Evolutionary conservation across 2,113 vertebrate species (phyloP).

Genomic region (Elaphurus davidianus): DNA sequence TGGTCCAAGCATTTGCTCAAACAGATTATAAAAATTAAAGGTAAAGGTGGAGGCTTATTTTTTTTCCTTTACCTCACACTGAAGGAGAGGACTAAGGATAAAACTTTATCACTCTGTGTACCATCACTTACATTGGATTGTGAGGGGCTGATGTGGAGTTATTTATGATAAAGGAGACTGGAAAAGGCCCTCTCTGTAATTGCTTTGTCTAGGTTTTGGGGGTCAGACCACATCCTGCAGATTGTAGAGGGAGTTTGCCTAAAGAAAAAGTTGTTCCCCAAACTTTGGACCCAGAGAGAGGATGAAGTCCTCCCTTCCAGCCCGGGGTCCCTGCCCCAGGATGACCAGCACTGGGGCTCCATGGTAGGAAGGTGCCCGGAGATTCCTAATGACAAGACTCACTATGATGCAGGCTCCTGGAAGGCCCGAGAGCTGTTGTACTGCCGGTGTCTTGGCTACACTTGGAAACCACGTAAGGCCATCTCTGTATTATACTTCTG

Average conservation of each 20-base stretch:
- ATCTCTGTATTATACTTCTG: neutral
- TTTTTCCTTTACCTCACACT: neutral
- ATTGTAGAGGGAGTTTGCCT: neutral
- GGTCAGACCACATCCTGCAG: neutral
- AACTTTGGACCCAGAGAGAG: neutral
- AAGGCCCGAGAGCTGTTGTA: neutral
- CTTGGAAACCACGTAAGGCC: neutral
- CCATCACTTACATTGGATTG: neutral
- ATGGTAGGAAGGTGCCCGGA: neutral
- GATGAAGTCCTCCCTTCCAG: neutral
- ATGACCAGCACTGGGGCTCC: neutral
- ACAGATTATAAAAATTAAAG: neutral
- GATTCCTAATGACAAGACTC: neutral
- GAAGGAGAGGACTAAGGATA: neutral
- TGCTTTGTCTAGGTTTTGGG: neutral
- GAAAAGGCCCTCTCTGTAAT: neutral
- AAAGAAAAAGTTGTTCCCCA: neutral
- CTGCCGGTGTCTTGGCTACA: neutral
- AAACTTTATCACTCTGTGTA: neutral
- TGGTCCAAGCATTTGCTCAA: neutral
- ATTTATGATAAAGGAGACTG: neutral
- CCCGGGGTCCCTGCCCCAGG: neutral
- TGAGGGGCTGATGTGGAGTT: neutral
- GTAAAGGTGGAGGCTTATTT: neutral
- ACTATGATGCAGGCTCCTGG: rapidly evolving